phyloP scores from a whole-genome alignment of 2,888 invertebrate species.

The Microplitis manilae region DNA sequence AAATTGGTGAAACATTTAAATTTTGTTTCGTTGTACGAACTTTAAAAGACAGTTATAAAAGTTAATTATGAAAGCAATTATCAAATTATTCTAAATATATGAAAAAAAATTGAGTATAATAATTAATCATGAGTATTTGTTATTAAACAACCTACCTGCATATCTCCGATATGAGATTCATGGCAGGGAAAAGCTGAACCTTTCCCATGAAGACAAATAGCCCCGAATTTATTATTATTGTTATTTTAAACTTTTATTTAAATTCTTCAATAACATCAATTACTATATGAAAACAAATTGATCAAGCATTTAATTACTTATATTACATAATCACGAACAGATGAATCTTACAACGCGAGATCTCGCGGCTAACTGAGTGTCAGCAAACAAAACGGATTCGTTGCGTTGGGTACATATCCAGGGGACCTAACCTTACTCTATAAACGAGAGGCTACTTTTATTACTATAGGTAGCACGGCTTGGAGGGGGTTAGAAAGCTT shows the following conservation, averaged over 20 bases:
- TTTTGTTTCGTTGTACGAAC: too few species aligned
- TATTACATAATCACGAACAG: background rate
- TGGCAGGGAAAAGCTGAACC: conserved; percentile 50
- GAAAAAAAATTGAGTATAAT: background rate
- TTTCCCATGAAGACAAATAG: conserved; percentile 23
- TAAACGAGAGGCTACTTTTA: background rate
- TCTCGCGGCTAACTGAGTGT: conserved; percentile 56
- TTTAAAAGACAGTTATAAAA: too few species aligned
- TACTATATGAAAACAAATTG: background rate
- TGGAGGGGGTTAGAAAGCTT: conserved; percentile 44
- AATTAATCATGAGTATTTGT: background rate
- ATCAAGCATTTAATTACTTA: background rate
- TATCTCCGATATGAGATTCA: conserved; percentile 61
- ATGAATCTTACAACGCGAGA: conserved; percentile 44
- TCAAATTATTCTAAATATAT: too few species aligned
- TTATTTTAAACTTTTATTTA: background rate
- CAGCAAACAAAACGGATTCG: conserved; percentile 35
- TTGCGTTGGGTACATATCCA: conserved; percentile 51
- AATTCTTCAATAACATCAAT: background rate
- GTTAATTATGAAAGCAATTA: too few species aligned
- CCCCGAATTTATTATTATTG: background rate
- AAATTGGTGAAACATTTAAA: too few species aligned
- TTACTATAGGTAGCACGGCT: conserved; percentile 43
- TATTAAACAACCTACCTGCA: conserved; percentile 63
- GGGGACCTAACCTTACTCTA: conserved; percentile 45